These are phyloP conservation scores for Drosophila nr. perissopoda DNA, from an alignment of 2,888 invertebrate species.

Conservation along the genomic window DNA sequence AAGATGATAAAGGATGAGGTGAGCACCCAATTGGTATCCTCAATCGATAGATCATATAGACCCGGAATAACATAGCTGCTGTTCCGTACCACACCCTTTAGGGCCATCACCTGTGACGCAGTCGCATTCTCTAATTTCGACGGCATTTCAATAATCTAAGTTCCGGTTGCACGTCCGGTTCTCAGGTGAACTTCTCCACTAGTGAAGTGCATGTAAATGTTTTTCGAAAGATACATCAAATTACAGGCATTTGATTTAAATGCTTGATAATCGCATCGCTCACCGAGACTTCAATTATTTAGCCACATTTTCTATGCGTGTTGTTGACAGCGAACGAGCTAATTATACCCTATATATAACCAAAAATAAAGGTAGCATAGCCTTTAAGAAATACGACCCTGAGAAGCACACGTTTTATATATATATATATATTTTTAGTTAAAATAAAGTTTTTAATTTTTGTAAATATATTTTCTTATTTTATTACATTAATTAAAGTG, in stretches of 20 bases:
- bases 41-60: conserved; percentile 88
- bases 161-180: conserved; percentile 23
- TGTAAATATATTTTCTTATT: neutral
- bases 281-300: conserved; percentile 56
- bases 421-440: neutral
- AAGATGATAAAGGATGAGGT: conserved; percentile 96
- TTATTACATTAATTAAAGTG: too few species aligned
- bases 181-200: conserved; percentile 13
- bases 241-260: conserved; percentile 69
- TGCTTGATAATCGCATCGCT: conserved; percentile 52
- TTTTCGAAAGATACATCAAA: conserved; percentile 44
- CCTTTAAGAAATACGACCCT: neutral
- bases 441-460: neutral
- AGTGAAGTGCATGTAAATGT: conserved; percentile 34
- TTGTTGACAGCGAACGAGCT: conserved; percentile 47
- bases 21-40: conserved; percentile 95
- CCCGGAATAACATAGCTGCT: conserved; percentile 86
- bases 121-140: conserved; percentile 78
- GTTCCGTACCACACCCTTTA: conserved; percentile 82
- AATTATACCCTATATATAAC: conserved; percentile 39
- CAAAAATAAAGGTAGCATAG: neutral
- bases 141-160: conserved; percentile 57
- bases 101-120: conserved; percentile 77
- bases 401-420: too few species aligned
- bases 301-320: conserved; percentile 55